Percentiles rank a stretch among this genome's conserved stretches.
These are phyloP conservation scores for Corbicula japonica DNA, from an alignment of 2,888 invertebrate species.

Conservation along the genomic window DNA sequence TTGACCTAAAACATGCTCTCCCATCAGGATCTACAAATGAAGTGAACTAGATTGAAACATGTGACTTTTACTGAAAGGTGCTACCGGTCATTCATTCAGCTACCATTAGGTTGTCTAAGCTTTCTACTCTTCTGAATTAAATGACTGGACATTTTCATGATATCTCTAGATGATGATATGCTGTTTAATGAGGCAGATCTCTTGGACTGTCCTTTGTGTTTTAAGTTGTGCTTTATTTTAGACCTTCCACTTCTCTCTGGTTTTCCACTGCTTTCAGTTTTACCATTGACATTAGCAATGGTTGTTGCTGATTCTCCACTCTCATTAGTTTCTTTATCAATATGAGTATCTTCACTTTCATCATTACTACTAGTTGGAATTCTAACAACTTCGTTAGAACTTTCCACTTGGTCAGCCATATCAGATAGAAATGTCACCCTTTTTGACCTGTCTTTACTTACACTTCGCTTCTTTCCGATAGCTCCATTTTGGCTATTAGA, in stretches of 20 bases:
- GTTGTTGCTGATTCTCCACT: too few relatives aligned
- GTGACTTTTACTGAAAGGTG: not conserved
- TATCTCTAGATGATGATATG: constrained; percentile 42
- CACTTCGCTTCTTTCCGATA: constrained; percentile 50
- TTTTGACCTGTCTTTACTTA: constrained; percentile 60
- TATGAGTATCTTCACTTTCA: not conserved
- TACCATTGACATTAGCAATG: constrained; percentile 15
- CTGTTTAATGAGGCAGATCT: constrained; percentile 60
- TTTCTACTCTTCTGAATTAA: constrained; percentile 60
- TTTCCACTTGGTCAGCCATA: constrained; percentile 1
- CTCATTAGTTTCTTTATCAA: not conserved
- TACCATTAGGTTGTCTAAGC: constrained; percentile 23
- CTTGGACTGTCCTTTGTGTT: constrained; percentile 38
- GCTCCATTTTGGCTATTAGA: constrained; percentile 54
- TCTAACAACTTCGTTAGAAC: constrained; percentile 27
- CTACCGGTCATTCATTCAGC: not conserved
- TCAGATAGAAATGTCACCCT: constrained; percentile 52
- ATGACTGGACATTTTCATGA: constrained; percentile 60
- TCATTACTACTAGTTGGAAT: constrained; percentile 34
- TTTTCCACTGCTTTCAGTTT: constrained; percentile 12
- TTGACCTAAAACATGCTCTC: too few relatives aligned
- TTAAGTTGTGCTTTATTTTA: too few relatives aligned
- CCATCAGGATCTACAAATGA: not conserved
- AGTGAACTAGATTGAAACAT: constrained; percentile 1
- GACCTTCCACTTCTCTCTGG: constrained; percentile 9